phyloP scores from a whole-genome alignment of 2,797 vertebrate genomes.

The Amazonetta brasiliensis region DNA sequence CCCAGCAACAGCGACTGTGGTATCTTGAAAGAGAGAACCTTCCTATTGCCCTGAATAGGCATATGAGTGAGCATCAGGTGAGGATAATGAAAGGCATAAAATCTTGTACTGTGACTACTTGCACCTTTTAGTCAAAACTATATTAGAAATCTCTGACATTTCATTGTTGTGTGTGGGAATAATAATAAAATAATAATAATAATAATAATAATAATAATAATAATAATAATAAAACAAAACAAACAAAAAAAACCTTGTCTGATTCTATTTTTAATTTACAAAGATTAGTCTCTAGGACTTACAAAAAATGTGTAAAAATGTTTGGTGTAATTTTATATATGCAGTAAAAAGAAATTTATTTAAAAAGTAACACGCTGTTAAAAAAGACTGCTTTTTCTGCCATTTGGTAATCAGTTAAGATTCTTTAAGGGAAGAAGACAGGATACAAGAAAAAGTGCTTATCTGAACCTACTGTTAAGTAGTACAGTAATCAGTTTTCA shows the following conservation, averaged over 20 bases:
- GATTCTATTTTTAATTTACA: neutral
- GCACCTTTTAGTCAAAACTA: neutral
- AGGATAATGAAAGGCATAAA: conserved; percentile 9
- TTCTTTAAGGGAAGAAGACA: neutral
- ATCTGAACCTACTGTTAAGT: neutral
- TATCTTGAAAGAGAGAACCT: neutral
- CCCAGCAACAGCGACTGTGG: neutral
- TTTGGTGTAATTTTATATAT: neutral
- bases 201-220: conserved; percentile 10
- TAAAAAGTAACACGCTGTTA: neutral
- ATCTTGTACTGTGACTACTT: neutral
- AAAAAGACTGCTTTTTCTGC: neutral
- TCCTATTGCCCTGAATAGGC: neutral
- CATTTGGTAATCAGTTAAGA: neutral
- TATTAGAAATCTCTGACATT: neutral
- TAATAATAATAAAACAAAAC: neutral
- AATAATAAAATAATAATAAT: conserved; percentile 7
- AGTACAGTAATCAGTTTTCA: neutral
- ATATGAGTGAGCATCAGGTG: neutral
- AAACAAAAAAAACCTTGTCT: neutral
- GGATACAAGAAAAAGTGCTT: neutral
- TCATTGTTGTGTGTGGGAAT: neutral
- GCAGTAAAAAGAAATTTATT: neutral
- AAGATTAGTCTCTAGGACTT: neutral
- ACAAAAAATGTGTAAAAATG: neutral